Conservation (phyloP, 2,797 vertebrate species). For the Zenarchopterus dispar region DNA sequence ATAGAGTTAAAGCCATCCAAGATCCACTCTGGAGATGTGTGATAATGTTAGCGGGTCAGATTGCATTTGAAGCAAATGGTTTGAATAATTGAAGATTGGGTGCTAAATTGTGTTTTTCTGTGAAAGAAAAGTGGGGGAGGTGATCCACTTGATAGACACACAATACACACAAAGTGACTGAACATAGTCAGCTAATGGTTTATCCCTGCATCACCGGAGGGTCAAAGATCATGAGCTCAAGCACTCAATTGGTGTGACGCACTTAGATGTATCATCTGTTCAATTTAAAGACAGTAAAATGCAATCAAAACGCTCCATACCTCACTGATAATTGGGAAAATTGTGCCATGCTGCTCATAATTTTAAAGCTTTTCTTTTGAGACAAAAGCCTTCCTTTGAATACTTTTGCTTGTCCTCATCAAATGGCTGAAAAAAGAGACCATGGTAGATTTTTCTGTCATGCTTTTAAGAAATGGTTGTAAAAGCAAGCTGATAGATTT, state of each 20-base stretch:
- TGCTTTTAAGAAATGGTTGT: too few species aligned
- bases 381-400: background rate
- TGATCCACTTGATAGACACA: conserved; percentile 61
- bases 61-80: conserved; percentile 74
- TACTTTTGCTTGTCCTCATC: background rate
- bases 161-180: conserved; percentile 44
- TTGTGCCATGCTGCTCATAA: conserved; percentile 22
- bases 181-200: conserved; percentile 79
- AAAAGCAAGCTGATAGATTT: too few species aligned
- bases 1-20: conserved; percentile 34
- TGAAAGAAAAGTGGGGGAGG: conserved; percentile 65
- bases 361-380: conserved; percentile 15
- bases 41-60: conserved; percentile 51
- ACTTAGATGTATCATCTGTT: conserved; percentile 73
- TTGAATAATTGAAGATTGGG: conserved; percentile 82
- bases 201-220: conserved; percentile 60
- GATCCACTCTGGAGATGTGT: conserved; percentile 29
- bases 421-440: background rate
- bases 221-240: conserved; percentile 77
- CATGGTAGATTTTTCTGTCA: too few species aligned
- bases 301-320: conserved; percentile 38
- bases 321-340: conserved; percentile 36
- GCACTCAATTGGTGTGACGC: conserved; percentile 71
- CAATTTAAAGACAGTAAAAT: conserved; percentile 68
- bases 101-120: conserved; percentile 79